phyloP scores from a whole-genome alignment of 2,888 invertebrate genomes.

The Deroplatys truncata region DNA sequence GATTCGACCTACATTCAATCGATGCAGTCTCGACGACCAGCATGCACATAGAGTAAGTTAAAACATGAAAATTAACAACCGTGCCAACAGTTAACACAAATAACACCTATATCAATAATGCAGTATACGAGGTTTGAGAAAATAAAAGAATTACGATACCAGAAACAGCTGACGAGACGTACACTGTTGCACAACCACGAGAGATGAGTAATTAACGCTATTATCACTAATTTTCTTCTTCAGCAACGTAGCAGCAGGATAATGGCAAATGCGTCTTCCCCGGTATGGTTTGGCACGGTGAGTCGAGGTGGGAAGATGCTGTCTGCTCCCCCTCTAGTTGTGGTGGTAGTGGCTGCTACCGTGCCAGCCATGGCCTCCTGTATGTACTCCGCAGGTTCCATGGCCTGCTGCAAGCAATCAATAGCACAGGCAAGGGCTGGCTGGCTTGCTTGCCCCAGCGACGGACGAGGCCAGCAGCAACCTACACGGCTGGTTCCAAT shows the following conservation, averaged over 20 bases:
- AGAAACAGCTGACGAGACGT: background rate
- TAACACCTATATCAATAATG: background rate
- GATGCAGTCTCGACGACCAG: background rate
- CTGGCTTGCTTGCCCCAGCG: conserved; percentile 9
- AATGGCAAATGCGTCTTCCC: background rate
- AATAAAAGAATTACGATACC: background rate
- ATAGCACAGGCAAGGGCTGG: conserved; percentile 2
- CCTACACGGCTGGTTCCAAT: background rate
- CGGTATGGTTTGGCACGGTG: background rate
- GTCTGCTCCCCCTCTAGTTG: background rate
- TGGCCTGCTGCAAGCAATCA: conserved; percentile 13
- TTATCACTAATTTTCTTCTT: background rate
- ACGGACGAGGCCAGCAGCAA: background rate
- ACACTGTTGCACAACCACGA: background rate
- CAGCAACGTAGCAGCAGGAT: background rate
- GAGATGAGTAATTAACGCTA: background rate
- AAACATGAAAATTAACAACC: too few species aligned
- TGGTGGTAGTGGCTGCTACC: background rate
- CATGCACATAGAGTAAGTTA: background rate
- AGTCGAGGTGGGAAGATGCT: background rate
- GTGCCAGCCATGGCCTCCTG: background rate
- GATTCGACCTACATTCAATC: background rate
- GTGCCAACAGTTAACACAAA: background rate
- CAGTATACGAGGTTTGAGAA: too few species aligned
- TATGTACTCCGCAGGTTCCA: conserved; percentile 9